Conservation (phyloP, 2,113 vertebrate genomes). For the Pelmatolapia mariae region DNA sequence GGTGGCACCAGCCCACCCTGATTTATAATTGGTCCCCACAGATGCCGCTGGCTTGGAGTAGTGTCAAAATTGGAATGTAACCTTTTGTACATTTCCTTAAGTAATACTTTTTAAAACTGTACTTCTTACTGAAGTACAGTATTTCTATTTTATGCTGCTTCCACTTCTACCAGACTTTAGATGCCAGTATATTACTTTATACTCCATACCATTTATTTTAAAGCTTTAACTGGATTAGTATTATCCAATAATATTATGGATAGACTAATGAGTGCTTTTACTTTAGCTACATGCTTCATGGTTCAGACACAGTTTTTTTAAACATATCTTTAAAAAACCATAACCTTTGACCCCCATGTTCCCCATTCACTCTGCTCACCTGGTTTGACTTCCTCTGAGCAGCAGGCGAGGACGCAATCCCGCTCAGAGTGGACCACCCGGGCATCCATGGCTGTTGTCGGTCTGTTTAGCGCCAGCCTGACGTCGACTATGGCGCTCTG, state of each 20-base stretch:
- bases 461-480: conserved; percentile 1
- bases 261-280: not conserved
- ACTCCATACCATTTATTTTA: not conserved
- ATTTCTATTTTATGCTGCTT: not conserved
- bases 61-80: not conserved
- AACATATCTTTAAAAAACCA: not conserved
- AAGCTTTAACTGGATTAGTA: not conserved
- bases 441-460: conserved; percentile 11
- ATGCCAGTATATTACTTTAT: not conserved
- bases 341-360: not conserved
- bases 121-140: not conserved
- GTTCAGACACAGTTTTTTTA: not conserved
- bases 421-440: conserved; percentile 36
- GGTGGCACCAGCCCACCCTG: not conserved
- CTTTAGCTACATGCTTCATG: not conserved
- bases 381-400: conserved; percentile 60
- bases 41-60: not conserved
- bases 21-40: not conserved
- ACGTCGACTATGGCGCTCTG: conserved; percentile 49
- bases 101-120: not conserved
- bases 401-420: conserved; percentile 71
- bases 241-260: not conserved
- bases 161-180: not conserved
- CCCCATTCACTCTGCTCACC: conserved; percentile 35
- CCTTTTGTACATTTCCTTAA: not conserved